Percentiles rank a stretch among this genome's conserved stretches.
Conservation (phyloP, 2,797 vertebrate genomes). For the Leuciscus waleckii region DNA sequence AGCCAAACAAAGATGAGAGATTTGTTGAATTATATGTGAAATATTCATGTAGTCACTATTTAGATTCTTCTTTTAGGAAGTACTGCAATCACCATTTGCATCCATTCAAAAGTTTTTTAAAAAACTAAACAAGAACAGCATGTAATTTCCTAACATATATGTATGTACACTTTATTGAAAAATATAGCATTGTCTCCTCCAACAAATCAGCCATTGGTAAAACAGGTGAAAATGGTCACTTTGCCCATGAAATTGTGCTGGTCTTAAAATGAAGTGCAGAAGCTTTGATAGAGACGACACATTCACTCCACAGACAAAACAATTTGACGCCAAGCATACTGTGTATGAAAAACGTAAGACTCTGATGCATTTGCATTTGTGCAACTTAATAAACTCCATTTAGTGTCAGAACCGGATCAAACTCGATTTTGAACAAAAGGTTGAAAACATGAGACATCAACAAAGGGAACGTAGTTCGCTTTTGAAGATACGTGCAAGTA, state of each 20-base stretch:
- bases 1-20: conserved; percentile 10
- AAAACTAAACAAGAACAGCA: background rate
- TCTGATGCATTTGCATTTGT: background rate
- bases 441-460: conserved; percentile 29
- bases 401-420: conserved; percentile 12
- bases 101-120: background rate
- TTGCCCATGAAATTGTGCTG: conserved; percentile 1
- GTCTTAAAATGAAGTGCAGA: conserved; percentile 10
- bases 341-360: background rate
- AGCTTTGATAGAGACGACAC: background rate
- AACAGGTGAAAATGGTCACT: background rate
- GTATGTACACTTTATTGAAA: background rate
- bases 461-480: conserved; percentile 22
- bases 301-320: conserved; percentile 12
- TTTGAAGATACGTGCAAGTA: conserved; percentile 2
- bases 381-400: background rate
- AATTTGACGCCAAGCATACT: background rate
- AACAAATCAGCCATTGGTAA: background rate
- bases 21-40: conserved; percentile 34
- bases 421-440: conserved; percentile 7
- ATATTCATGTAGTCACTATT: conserved; percentile 29
- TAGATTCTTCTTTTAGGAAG: background rate
- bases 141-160: background rate
- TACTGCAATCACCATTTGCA: background rate
- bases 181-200: background rate